Conservation (phyloP, 2,797 vertebrate genomes). For the Pelobates cultripes region DNA sequence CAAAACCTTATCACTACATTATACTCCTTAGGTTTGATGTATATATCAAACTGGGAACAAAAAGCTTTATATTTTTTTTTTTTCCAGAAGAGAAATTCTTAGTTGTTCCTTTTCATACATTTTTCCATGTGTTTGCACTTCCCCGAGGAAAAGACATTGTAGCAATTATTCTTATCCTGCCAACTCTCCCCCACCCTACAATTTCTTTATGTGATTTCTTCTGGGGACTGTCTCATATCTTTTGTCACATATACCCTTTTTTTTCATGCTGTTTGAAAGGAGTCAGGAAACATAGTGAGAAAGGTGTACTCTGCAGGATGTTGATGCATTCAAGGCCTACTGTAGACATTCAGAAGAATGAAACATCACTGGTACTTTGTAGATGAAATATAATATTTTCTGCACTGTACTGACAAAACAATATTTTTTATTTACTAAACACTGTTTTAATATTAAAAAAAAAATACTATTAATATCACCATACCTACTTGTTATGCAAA, state of each 20-base stretch:
- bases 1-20: conserved; percentile 12
- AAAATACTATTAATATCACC: too few relatives aligned
- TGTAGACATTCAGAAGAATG: conserved; percentile 1
- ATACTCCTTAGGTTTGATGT: conserved; percentile 25
- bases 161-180: conserved; percentile 38
- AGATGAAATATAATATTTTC: conserved; percentile 26
- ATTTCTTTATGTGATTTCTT: conserved; percentile 18
- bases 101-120: conserved; percentile 41
- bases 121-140: conserved; percentile 47
- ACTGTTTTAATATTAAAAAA: background rate
- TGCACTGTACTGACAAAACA: conserved; percentile 9
- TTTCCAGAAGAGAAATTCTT: conserved; percentile 37
- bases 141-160: conserved; percentile 48
- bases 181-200: conserved; percentile 18
- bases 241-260: conserved; percentile 44
- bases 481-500: too few relatives aligned
- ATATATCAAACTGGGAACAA: conserved; percentile 41
- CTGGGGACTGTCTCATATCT: conserved; percentile 56
- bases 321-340: conserved; percentile 16
- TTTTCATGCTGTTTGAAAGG: conserved; percentile 59
- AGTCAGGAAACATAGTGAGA: conserved; percentile 53
- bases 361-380: conserved; percentile 17
- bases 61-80: conserved; percentile 47
- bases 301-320: conserved; percentile 7
- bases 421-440: conserved; percentile 29